Conservation (phyloP, 2,888 invertebrate genomes). For the Orthonevra nobilis region DNA sequence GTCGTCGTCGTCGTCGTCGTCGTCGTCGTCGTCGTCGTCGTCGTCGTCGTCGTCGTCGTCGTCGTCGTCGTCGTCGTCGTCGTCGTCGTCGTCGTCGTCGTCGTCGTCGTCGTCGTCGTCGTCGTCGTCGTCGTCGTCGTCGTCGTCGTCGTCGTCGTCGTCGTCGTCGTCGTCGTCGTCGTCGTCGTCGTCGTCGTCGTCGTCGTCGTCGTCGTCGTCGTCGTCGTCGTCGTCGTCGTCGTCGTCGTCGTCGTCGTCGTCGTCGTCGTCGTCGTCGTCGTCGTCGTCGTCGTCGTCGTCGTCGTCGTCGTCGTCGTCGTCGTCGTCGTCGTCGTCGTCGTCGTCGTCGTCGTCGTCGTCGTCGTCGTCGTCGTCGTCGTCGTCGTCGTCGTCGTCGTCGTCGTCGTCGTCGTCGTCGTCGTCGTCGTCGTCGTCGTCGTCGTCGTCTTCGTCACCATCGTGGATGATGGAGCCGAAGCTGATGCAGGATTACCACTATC, state of each 20-base stretch:
- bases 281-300: slow-evolving; percentile 13
- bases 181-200: neutral
- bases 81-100: slow-evolving; percentile 12
- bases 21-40: slow-evolving; percentile 7
- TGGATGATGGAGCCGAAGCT: slow-evolving; percentile 34
- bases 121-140: neutral
- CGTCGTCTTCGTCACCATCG: no score
- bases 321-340: neutral
- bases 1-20: slow-evolving; percentile 10
- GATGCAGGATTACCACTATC: slow-evolving; percentile 65
- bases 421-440: slow-evolving; percentile 18
- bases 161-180: slow-evolving; percentile 18
- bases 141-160: slow-evolving; percentile 6
- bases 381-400: neutral
- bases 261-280: slow-evolving; percentile 1
- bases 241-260: neutral
- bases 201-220: slow-evolving; percentile 7
- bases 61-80: neutral
- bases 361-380: slow-evolving; percentile 16
- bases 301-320: slow-evolving; percentile 10
- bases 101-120: slow-evolving; percentile 13
- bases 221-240: slow-evolving; percentile 12
- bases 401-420: slow-evolving; percentile 5
- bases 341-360: slow-evolving; percentile 10
- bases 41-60: slow-evolving; percentile 4